Percentiles rank a stretch among this genome's conserved stretches.
Evolutionary conservation across 1,140 invertebrate genomes (phyloP).

Genomic region (Pseudomyrmex dendroicus): DNA sequence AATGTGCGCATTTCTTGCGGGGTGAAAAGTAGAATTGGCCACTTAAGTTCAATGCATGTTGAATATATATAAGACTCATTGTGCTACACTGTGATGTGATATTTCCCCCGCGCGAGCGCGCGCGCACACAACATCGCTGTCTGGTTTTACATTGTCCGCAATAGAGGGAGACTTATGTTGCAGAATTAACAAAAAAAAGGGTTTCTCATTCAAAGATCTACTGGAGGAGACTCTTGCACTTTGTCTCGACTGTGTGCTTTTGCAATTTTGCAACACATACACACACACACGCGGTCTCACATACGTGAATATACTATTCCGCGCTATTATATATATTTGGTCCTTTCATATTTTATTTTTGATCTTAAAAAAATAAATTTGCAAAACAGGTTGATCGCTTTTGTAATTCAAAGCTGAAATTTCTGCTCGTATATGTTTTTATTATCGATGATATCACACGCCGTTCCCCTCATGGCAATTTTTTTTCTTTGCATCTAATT

Average conservation of each 20-base stretch:
- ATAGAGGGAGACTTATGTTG: conserved; percentile 4
- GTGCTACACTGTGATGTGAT: conserved; percentile 5
- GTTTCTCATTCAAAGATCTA: not conserved
- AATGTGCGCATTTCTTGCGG: conserved; percentile 11
- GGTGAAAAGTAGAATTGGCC: conserved; percentile 30
- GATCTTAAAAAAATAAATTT: not conserved
- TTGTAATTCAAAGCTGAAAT: conserved; percentile 1
- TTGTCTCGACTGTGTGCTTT: not conserved
- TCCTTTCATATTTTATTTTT: not conserved
- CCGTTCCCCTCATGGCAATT: not conserved
- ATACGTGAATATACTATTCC: not conserved
- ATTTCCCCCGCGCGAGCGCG: not conserved
- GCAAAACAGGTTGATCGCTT: not conserved
- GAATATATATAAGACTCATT: conserved; percentile 37
- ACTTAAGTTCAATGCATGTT: conserved; percentile 40
- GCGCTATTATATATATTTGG: not conserved
- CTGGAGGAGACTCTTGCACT: not conserved
- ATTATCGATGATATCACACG: conserved; percentile 5
- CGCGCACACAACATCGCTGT: not conserved
- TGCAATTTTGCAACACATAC: not conserved
- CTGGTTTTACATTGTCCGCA: conserved; percentile 9
- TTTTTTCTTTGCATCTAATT: conserved; percentile 2
- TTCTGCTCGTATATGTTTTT: not conserved
- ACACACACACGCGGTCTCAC: not conserved
- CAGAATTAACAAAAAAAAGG: not conserved